A percentile compares a stretch with the other conserved stretches of the same genome.
Conservation (phyloP, 2,113 vertebrate genomes). For the Addax nasomaculatus region DNA sequence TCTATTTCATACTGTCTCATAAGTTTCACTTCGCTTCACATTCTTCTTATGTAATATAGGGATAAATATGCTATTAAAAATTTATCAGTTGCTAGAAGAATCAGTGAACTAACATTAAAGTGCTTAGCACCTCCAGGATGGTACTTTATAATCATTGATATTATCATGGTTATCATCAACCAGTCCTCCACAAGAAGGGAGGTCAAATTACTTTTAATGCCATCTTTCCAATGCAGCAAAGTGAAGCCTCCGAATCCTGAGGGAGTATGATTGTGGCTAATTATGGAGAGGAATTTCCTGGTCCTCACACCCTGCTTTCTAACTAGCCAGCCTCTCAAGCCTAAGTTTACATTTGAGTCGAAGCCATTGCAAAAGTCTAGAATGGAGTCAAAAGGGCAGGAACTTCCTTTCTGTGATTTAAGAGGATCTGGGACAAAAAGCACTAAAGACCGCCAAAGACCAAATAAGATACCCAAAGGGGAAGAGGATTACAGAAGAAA, state of each 20-base stretch:
- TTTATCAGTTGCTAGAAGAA: background rate
- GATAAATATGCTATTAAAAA: background rate
- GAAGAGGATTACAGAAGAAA: background rate
- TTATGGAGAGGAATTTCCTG: background rate
- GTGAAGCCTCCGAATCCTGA: background rate
- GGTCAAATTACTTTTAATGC: constrained; percentile 8
- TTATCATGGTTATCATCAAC: background rate
- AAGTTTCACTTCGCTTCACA: background rate
- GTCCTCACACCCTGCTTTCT: background rate
- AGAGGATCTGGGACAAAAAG: background rate
- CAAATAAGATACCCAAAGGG: background rate
- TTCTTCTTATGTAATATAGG: background rate
- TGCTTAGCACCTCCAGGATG: background rate
- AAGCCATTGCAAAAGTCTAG: background rate
- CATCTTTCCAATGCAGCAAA: background rate
- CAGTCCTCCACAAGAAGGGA: background rate
- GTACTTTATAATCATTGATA: background rate
- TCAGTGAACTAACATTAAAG: background rate
- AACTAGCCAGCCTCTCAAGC: background rate
- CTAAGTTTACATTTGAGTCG: background rate
- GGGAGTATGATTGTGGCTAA: background rate
- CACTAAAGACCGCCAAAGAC: background rate
- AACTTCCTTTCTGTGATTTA: background rate
- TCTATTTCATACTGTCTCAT: background rate
- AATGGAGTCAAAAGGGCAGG: background rate